A percentile compares a stretch with the other conserved stretches of the same genome.
Evolutionary conservation across 2,888 invertebrate species (phyloP).

Genomic region (Cancer borealis): DNA sequence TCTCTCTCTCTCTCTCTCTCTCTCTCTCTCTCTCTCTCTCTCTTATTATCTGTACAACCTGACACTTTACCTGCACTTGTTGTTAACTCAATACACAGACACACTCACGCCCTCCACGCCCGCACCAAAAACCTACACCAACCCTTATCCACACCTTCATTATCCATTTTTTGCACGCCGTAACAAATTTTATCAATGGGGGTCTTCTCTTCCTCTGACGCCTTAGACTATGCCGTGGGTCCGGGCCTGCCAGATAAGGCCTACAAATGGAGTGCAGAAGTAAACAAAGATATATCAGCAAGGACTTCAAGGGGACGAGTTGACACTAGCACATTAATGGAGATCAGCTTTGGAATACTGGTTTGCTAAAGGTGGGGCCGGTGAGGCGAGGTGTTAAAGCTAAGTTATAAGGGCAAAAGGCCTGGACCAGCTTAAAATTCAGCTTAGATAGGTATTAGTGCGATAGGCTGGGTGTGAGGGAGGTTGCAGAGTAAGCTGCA

Average conservation of each 20-base stretch:
- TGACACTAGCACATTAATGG: neutral
- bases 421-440: too few relatives aligned
- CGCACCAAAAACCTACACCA: neutral
- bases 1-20: neutral
- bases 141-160: neutral
- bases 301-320: neutral
- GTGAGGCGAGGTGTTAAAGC: neutral
- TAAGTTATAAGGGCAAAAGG: too few relatives aligned
- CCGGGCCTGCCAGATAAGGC: neutral
- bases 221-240: neutral
- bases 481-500: neutral
- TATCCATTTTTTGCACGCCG: neutral
- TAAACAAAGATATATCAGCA: conserved; percentile 4
- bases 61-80: too few relatives aligned
- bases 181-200: conserved; percentile 12
- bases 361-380: neutral
- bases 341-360: too few relatives aligned
- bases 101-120: neutral
- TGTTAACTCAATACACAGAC: neutral
- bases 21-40: neutral
- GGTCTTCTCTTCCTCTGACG: neutral
- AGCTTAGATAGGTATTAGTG: too few relatives aligned
- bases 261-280: neutral
- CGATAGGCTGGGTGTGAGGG: too few relatives aligned
- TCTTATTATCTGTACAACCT: too few relatives aligned